Evolutionary conservation across 2,888 invertebrate species (phyloP), one percentile per base, ranked within the genome.

Genomic region (Hipparchia semele): DNA sequence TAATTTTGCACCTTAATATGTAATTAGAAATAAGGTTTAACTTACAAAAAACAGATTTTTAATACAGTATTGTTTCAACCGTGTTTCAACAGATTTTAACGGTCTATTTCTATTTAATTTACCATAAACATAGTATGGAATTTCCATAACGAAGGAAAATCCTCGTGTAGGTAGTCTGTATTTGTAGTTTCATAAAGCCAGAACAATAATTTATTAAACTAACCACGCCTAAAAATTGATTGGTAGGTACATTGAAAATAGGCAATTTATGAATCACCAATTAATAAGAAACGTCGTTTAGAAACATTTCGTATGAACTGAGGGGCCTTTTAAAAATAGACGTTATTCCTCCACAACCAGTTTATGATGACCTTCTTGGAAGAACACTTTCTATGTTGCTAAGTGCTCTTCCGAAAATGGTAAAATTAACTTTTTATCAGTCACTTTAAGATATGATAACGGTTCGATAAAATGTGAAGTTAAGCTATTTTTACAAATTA

Each of bases 391-490:
- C 39, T 67, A 70, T 45, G 45, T 6, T 33, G 23, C 58, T 64
- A 12, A 51, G 61, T 65, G 69, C 12, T 69, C 62, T 45, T 58
- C 49, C 33, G 54, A 46, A 54, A 51, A 6, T 8, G 71, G 59
- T 33, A 60, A 6, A 10, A 58, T 59, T 73, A 70, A 56, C 70
- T 13, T 70, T 53, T 62, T 70, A 70, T 70, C 70, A 46, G 33
- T 68, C 33, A 46, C 45, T 56, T 56, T 39, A 13, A 54, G 56
- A 62, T 56, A 64, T 62, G 70, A 56, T 70, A 70, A 69, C 61
- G 54, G 61, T 60, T 39, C 60, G 73, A 73, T 73, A 73, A 71
- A 60, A 71, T 68, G 56, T 70, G 56, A 68, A 49, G 60, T 68
- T 60, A 68, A 60, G 66, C 49, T 62, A 64, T 68, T 69, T 58